Conservation (phyloP, 2,113 vertebrate species). For the Oryzias javanicus region DNA sequence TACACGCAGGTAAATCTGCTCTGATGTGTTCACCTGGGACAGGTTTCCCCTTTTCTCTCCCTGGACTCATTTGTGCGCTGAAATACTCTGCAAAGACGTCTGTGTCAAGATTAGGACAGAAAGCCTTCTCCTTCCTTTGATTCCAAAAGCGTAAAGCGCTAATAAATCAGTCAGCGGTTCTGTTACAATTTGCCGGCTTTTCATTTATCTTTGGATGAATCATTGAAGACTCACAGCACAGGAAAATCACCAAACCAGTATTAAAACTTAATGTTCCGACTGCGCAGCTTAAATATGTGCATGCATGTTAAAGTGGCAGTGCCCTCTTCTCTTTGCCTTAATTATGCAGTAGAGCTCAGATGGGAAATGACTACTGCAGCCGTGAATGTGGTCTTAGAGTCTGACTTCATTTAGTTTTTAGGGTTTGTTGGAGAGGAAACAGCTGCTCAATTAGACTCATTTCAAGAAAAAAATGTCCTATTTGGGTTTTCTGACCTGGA, state of each 20-base stretch:
- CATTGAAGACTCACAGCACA: slow-evolving; percentile 7
- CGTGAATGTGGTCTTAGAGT: no score
- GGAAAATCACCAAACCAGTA: background rate
- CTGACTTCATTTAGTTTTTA: no score
- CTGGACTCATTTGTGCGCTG: background rate
- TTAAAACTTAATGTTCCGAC: slow-evolving; percentile 15
- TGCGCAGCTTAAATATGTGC: background rate
- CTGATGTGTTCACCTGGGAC: slow-evolving; percentile 25
- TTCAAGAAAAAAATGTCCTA: no score
- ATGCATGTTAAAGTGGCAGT: no score
- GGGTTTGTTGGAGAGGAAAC: no score
- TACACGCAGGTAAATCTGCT: slow-evolving; percentile 40
- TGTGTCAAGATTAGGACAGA: background rate
- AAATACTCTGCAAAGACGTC: background rate
- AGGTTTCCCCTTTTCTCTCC: slow-evolving; percentile 1
- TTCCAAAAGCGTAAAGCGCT: no score
- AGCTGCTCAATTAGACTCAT: no score
- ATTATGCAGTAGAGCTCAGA: no score
- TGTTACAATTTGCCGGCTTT: slow-evolving; percentile 5
- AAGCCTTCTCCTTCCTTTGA: background rate
- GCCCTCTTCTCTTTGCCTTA: no score
- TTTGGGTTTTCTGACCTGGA: no score
- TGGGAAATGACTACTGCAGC: no score
- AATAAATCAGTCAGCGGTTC: slow-evolving; percentile 1
- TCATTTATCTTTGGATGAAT: slow-evolving; percentile 24